Base-by-base conservation (phyloP, 1,140 invertebrate species). In the Trichogramma pretiosum region DNA sequence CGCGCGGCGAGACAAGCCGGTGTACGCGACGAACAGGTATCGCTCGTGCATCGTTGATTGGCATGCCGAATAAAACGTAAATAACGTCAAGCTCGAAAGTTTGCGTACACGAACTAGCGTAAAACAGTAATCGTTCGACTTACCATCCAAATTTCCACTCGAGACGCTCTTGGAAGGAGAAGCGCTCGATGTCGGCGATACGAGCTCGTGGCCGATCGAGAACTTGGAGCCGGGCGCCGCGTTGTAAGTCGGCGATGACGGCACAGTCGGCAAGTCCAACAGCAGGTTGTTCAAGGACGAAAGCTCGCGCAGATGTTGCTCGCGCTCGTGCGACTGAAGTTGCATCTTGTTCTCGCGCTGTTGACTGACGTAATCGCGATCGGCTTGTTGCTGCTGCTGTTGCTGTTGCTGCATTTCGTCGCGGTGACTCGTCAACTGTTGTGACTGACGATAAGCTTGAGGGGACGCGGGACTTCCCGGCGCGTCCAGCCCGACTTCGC, bases 241-340 rank as follows among this genome's bases (percentile, higher is more conserved):
- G 13, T 32, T 30, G 46, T 1, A 43, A 45, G 18, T 23, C 32
- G 3, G 26, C 16, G 54, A 49, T 3, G 37, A 54, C 5, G 50
- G 35, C 14, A 54, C 28, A 14, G 57, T 26, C 17, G 61, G 57
- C 10, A 66, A 23, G 24, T 67, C 62, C 10, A 66, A 36, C 33
- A 65, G 47, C 17, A 68, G 36, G 47, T 57, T 66, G 46, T 55
- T 60, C 21, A 65, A 60, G 14, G 62, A 59, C 38, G 63, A 62
- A 22, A 65, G 40, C 42, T 64, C 60, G 36, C 62, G 58, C 23
- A 63, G 35, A 21, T 62, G 53, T 19, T 58, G 54, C 1, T 59
- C 57, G n/a, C 55, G 43, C 21, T 59, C 56, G 36, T 54, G 53
- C 9, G 53, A 53, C 23, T 53, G 45, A 0, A 56, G 33, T 26